Conservation (phyloP, 1,140 invertebrate genomes). For the Drosophila nigromelanica region DNA sequence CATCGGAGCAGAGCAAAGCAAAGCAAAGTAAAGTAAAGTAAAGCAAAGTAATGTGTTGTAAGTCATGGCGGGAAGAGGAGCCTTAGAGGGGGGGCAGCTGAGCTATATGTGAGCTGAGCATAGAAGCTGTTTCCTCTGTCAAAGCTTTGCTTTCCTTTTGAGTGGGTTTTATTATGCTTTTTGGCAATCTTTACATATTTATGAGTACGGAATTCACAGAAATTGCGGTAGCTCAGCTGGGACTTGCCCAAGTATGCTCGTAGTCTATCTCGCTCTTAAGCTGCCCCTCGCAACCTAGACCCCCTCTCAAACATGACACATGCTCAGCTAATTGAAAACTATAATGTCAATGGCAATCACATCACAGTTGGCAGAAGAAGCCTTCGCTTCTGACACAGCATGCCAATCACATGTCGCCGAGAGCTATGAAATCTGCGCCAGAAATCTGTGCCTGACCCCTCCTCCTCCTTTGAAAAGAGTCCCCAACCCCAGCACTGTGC, state of each 20-base stretch:
- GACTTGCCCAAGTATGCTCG: not conserved
- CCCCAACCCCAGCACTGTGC: conserved; percentile 5
- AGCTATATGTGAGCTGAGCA: not conserved
- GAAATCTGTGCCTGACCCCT: conserved; percentile 21
- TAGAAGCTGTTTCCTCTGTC: conserved; percentile 18
- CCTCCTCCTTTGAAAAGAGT: too few species aligned
- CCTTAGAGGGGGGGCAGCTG: not conserved
- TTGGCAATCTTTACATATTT: conserved; percentile 47
- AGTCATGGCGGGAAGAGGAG: not conserved
- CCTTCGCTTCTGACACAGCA: not conserved
- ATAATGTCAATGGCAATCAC: conserved; percentile 75
- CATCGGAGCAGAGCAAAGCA: conserved; percentile 18
- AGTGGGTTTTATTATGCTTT: conserved; percentile 48
- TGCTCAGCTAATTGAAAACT: conserved; percentile 75
- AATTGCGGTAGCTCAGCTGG: conserved; percentile 8
- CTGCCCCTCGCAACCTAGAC: too few species aligned
- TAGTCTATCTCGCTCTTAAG: too few species aligned
- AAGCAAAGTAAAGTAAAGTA: not conserved
- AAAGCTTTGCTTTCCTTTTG: conserved; percentile 36
- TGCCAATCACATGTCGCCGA: conserved; percentile 20
- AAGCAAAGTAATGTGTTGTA: conserved; percentile 5
- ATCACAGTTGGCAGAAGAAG: conserved; percentile 32
- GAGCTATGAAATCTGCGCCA: conserved; percentile 48
- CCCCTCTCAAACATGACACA: not conserved
- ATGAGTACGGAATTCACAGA: conserved; percentile 22